Conservation (phyloP, 2,113 vertebrate species). For the Sinocyclocheilus anshuiensis region DNA sequence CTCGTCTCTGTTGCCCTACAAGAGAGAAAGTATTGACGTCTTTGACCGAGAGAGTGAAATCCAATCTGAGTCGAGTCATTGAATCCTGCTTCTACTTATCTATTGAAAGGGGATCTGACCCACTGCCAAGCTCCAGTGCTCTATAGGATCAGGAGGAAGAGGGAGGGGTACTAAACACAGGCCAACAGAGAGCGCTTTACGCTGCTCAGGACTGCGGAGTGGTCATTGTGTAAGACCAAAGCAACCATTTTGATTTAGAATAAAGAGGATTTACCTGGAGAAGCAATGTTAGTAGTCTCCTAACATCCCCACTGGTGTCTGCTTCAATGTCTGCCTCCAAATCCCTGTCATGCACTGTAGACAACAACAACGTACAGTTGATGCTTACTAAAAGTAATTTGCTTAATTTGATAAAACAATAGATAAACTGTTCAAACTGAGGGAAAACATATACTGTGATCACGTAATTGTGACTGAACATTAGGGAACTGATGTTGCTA, state of each 20-base stretch:
- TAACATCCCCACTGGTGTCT: slow-evolving; percentile 79
- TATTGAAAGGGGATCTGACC: slow-evolving; percentile 53
- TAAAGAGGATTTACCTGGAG: slow-evolving; percentile 67
- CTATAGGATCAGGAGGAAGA: slow-evolving; percentile 34
- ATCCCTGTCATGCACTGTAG: slow-evolving; percentile 76
- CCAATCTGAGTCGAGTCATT: slow-evolving; percentile 42
- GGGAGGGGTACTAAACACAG: slow-evolving; percentile 46
- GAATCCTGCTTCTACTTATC: slow-evolving; percentile 48
- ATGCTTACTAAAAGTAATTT: no score
- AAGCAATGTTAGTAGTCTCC: slow-evolving; percentile 73
- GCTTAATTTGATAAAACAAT: not conserved
- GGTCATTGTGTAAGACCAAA: slow-evolving; percentile 7
- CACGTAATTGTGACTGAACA: no score
- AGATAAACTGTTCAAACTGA: not conserved
- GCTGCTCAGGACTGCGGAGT: slow-evolving; percentile 2
- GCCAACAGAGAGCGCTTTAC: slow-evolving; percentile 3
- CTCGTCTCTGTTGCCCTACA: slow-evolving; percentile 75
- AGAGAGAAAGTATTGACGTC: slow-evolving; percentile 33
- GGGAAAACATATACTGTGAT: not conserved
- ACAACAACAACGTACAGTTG: not conserved
- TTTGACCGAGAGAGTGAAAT: slow-evolving; percentile 37
- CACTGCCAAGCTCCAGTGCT: slow-evolving; percentile 39
- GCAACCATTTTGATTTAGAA: slow-evolving; percentile 3
- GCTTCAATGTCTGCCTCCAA: slow-evolving; percentile 78
- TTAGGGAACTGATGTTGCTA: no score